Conservation (phyloP, 2,113 vertebrate genomes). For the Nyctibius bracteatus region DNA sequence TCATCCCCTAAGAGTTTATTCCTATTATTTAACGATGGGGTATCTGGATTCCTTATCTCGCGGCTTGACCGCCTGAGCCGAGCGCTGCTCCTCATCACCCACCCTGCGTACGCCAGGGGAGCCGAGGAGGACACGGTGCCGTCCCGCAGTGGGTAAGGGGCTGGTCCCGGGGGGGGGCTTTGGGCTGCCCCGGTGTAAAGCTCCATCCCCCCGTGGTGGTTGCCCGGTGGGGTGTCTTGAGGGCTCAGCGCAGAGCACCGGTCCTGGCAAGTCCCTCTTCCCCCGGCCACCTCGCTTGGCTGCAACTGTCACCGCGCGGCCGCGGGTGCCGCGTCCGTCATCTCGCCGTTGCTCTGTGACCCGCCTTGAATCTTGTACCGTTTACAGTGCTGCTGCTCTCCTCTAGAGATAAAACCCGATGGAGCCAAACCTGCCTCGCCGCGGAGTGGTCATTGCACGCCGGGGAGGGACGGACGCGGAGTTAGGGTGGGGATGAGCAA, state of each 20-base stretch:
- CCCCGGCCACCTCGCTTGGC: not conserved
- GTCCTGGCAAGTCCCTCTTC: not conserved
- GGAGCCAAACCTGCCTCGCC: not conserved
- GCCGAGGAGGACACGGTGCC: not conserved
- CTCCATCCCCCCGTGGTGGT: not conserved
- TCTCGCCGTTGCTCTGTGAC: not conserved
- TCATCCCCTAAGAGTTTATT: not conserved
- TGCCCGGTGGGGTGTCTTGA: not conserved
- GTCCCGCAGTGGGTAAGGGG: accelerated
- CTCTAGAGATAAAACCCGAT: conserved; percentile 51
- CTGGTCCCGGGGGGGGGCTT: not conserved
- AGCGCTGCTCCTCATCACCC: not conserved
- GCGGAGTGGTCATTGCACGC: not conserved
- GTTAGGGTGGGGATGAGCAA: not conserved
- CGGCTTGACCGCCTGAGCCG: not conserved
- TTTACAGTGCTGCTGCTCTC: not conserved
- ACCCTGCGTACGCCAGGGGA: not conserved
- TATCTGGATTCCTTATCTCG: not conserved
- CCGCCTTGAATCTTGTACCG: not conserved
- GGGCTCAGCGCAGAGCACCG: not conserved
- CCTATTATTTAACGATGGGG: conserved; percentile 26
- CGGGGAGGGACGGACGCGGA: not conserved
- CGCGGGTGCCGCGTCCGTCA: accelerated
- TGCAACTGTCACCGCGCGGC: accelerated
- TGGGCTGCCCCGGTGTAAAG: accelerated